Percentiles rank a stretch among this genome's conserved stretches.
phyloP scores from a whole-genome alignment of 2,797 vertebrate species.

The Peromyscus nudipes region DNA sequence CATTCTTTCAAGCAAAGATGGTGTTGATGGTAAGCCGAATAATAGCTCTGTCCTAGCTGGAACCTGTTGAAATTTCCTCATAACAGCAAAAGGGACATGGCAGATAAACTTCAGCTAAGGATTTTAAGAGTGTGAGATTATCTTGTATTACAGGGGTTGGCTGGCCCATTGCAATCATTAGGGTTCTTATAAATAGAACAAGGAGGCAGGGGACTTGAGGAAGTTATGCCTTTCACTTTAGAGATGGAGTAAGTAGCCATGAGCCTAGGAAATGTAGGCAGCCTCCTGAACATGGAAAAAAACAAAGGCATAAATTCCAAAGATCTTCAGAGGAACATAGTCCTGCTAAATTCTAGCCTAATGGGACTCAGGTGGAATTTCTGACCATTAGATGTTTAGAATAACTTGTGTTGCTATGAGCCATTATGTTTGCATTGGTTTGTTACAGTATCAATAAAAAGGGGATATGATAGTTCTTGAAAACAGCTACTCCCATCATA shows the following conservation, averaged over 20 bases:
- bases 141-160: neutral
- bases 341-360: neutral
- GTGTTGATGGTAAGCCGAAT: neutral
- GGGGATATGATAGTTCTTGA: neutral
- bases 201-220: neutral
- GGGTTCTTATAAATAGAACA: neutral
- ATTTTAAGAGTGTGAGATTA: neutral
- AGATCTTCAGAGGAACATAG: neutral
- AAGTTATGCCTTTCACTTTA: neutral
- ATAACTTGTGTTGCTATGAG: neutral
- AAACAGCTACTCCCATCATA: neutral
- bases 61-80: constrained; percentile 33
- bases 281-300: neutral
- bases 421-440: neutral
- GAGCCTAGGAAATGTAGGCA: neutral
- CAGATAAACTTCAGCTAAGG: neutral
- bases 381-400: neutral
- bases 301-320: too few relatives aligned
- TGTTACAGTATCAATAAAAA: constrained; percentile 10
- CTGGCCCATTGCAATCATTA: neutral
- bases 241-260: neutral
- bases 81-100: neutral
- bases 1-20: constrained; percentile 46
- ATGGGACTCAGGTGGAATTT: neutral
- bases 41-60: neutral